Evolutionary conservation across 2,113 vertebrate genomes (phyloP).

Genomic region (Tragelaphus imberbis): DNA sequence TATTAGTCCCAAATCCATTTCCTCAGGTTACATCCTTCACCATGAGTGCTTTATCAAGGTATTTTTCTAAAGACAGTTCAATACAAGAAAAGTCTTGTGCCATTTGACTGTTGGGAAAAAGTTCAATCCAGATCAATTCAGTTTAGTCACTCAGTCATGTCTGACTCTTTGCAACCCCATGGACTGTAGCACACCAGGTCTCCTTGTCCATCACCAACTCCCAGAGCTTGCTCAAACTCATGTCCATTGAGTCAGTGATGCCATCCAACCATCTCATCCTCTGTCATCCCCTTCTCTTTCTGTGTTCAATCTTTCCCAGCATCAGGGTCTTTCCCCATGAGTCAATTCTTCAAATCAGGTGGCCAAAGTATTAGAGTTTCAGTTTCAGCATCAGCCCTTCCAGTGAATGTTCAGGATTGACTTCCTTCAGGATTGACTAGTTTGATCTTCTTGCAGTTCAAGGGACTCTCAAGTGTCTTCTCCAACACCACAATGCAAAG

Average conservation of each 20-base stretch:
- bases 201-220: not conserved
- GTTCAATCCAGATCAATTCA: not conserved
- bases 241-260: not conserved
- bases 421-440: not conserved
- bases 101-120: not conserved
- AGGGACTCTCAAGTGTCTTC: not conserved
- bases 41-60: not conserved
- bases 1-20: not conserved
- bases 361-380: not conserved
- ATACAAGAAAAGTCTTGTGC: not conserved
- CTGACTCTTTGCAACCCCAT: not conserved
- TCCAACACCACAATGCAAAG: not conserved
- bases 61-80: constrained; percentile 13
- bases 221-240: not conserved
- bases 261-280: not conserved
- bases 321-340: not conserved
- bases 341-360: not conserved
- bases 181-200: not conserved
- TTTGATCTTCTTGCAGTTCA: not conserved
- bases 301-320: not conserved
- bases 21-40: not conserved
- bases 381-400: not conserved
- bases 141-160: not conserved
- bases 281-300: not conserved
- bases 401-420: not conserved